These are phyloP conservation scores for Theretra japonica DNA, from an alignment of 2,888 invertebrate genomes.

Conservation along the genomic window DNA sequence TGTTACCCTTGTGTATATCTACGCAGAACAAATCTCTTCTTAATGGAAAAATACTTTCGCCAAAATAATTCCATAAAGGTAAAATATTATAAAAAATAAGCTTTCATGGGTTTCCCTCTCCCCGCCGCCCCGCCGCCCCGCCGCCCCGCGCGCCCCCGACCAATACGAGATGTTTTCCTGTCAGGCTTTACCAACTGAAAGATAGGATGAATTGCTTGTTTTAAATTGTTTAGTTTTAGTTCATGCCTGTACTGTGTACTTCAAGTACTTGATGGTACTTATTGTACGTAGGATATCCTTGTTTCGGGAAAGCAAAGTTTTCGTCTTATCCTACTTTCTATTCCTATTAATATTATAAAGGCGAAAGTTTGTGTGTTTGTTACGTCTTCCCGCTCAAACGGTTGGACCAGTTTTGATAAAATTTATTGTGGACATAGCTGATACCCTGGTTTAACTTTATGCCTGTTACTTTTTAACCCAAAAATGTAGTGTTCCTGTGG, in stretches of 20 bases:
- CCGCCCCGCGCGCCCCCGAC: not conserved
- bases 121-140: not conserved
- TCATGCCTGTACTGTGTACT: no score
- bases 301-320: not conserved
- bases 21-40: conserved; percentile 9
- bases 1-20: not conserved
- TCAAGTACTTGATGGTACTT: not conserved
- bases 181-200: not conserved
- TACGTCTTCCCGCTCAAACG: no score
- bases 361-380: no score
- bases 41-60: conserved; percentile 17
- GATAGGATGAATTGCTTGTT: not conserved
- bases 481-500: no score
- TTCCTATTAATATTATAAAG: no score
- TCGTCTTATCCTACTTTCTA: no score
- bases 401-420: no score
- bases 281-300: no score
- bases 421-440: no score
- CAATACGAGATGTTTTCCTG: not conserved
- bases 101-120: not conserved
- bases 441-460: no score
- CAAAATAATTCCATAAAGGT: conserved; percentile 12
- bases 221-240: not conserved
- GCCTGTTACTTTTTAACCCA: no score
- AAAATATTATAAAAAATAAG: conserved; percentile 11